These are phyloP conservation scores for Semibalanus balanoides DNA, from an alignment of 1,140 invertebrate species.

Conservation along the genomic window DNA sequence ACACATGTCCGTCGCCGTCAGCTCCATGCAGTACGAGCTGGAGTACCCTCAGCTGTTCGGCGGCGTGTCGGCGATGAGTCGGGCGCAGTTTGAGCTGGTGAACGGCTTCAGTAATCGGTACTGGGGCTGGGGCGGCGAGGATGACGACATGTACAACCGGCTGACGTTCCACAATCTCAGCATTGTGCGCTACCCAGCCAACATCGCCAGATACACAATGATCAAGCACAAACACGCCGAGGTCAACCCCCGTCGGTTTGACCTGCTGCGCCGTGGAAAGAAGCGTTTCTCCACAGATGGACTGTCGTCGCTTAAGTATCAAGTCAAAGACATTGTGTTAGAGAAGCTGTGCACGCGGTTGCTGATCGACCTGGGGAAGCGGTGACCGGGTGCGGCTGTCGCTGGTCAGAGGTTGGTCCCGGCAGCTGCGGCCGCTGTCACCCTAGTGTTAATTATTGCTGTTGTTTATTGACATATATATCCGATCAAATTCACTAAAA, in stretches of 20 bases:
- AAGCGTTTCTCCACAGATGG: constrained; percentile 70
- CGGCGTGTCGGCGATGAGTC: constrained; percentile 69
- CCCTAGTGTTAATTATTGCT: too few relatives aligned
- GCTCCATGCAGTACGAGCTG: constrained; percentile 28
- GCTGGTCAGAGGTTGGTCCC: too few relatives aligned
- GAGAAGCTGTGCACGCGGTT: not conserved
- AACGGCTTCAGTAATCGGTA: constrained; percentile 34
- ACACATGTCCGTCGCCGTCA: constrained; percentile 82
- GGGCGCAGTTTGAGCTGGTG: constrained; percentile 51
- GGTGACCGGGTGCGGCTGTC: too few relatives aligned
- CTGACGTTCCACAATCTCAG: constrained; percentile 15
- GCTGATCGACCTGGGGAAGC: not conserved
- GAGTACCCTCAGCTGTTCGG: constrained; percentile 31
- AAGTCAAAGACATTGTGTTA: not conserved
- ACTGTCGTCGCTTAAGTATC: constrained; percentile 70
- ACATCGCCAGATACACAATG: constrained; percentile 81
- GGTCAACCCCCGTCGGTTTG: not conserved
- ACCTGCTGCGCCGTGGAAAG: constrained; percentile 37
- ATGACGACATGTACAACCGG: constrained; percentile 30
- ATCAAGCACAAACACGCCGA: constrained; percentile 50
- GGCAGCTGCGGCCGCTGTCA: too few relatives aligned
- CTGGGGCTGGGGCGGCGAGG: constrained; percentile 36
- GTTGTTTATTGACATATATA: too few relatives aligned
- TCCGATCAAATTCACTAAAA: too few relatives aligned
- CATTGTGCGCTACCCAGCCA: constrained; percentile 59